These are phyloP conservation scores for Chiloscyllium plagiosum DNA, from an alignment of 2,113 vertebrate species.

Conservation along the genomic window DNA sequence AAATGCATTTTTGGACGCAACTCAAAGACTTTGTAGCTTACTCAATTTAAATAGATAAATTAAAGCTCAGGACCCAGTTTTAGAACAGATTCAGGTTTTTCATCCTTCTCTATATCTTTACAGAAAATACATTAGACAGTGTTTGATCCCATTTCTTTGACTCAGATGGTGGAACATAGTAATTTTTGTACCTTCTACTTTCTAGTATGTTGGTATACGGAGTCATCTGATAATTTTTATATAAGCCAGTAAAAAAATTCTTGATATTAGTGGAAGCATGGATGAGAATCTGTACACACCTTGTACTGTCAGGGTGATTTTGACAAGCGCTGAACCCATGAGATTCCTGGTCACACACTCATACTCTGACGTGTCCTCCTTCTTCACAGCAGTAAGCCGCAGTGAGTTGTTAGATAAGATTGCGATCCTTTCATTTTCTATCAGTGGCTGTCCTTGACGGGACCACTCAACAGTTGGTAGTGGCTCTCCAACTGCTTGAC, in stretches of 20 bases:
- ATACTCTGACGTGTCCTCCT: constrained; percentile 81
- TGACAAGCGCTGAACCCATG: constrained; percentile 74
- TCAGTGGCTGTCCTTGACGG: constrained; percentile 62
- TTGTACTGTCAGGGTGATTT: constrained; percentile 69
- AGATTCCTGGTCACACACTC: constrained; percentile 84
- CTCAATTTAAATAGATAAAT: too few species aligned
- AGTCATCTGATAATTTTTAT: neutral
- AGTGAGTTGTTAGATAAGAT: constrained; percentile 73
- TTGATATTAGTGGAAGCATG: neutral
- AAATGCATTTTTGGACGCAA: too few species aligned
- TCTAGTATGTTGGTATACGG: too few species aligned
- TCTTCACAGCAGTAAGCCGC: constrained; percentile 60
- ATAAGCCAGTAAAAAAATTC: neutral
- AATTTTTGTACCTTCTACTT: neutral
- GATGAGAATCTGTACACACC: constrained; percentile 56
- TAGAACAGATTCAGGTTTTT: neutral
- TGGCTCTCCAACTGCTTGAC: constrained; percentile 81
- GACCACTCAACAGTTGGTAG: constrained; percentile 72
- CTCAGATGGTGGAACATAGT: neutral
- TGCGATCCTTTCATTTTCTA: constrained; percentile 55
- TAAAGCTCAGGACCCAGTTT: too few species aligned
- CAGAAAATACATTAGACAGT: neutral
- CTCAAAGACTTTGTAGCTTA: too few species aligned
- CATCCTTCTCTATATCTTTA: neutral
- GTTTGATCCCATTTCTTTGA: neutral